Evolutionary conservation across 2,113 vertebrate genomes (phyloP).

Genomic region (Taurulus bubalis): DNA sequence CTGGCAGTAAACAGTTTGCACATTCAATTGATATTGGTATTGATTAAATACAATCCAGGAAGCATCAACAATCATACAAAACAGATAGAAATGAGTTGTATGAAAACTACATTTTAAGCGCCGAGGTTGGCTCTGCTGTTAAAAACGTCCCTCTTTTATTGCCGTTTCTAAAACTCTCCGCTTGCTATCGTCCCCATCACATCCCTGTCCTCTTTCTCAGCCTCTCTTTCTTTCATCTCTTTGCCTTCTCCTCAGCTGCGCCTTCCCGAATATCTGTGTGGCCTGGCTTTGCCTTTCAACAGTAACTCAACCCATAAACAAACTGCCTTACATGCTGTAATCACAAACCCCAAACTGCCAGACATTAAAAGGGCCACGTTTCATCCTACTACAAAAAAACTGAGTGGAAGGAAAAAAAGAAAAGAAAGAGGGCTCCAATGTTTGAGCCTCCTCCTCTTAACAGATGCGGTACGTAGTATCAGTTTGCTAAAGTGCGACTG

Average conservation of each 20-base stretch:
- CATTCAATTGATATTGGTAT: neutral
- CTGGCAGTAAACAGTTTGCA: neutral
- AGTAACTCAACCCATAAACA: constrained; percentile 96
- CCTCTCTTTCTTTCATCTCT: constrained; percentile 63
- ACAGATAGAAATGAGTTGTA: neutral
- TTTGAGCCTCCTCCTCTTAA: constrained; percentile 83
- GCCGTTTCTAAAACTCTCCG: constrained; percentile 11
- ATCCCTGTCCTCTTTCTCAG: constrained; percentile 32
- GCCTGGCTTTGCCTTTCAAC: constrained; percentile 94
- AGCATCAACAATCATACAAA: neutral
- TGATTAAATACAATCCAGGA: neutral
- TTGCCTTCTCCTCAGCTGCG: constrained; percentile 44
- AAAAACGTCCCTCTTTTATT: constrained; percentile 49
- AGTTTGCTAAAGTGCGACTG: constrained; percentile 80
- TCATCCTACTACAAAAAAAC: constrained; percentile 89
- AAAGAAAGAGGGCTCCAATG: constrained; percentile 82
- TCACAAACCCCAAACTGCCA: constrained; percentile 89
- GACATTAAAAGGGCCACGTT: constrained; percentile 93
- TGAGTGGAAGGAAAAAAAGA: constrained; percentile 26
- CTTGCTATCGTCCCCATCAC: constrained; percentile 51
- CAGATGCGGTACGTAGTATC: constrained; percentile 85
- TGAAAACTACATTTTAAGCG: neutral
- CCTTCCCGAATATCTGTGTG: constrained; percentile 89
- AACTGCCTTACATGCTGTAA: constrained; percentile 95
- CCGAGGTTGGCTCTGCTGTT: neutral